Conservation (phyloP, 2,888 invertebrate species). For the Ariolimax columbianus region DNA sequence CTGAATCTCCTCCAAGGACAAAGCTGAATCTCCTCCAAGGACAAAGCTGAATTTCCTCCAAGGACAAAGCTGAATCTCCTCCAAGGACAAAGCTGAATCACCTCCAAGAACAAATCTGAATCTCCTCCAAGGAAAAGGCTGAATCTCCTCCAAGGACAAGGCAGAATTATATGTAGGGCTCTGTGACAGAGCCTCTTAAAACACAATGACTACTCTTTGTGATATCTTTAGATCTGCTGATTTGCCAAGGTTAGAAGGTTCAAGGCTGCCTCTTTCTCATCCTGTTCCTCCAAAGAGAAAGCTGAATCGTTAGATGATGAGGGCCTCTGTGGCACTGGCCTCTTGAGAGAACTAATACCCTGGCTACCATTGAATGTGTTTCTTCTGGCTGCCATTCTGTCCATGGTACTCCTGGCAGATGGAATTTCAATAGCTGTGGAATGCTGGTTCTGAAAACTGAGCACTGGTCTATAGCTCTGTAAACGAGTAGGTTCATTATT, state of each 20-base stretch:
- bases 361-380: slow-evolving; percentile 14
- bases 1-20: too few relatives aligned
- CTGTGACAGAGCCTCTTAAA: too few relatives aligned
- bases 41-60: too few relatives aligned
- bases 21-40: too few relatives aligned
- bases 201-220: not conserved
- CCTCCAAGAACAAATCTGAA: too few relatives aligned
- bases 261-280: slow-evolving; percentile 55
- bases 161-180: too few relatives aligned
- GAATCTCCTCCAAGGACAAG: too few relatives aligned
- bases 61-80: too few relatives aligned
- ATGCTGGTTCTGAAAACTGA: slow-evolving; percentile 4
- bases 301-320: slow-evolving; percentile 17
- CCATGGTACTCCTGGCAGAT: not conserved
- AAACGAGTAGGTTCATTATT: not conserved
- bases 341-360: not conserved
- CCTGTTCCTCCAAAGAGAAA: slow-evolving; percentile 33
- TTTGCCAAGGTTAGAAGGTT: slow-evolving; percentile 54
- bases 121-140: too few relatives aligned
- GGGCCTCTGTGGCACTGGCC: slow-evolving; percentile 14
- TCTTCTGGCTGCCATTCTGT: not conserved
- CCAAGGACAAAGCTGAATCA: too few relatives aligned
- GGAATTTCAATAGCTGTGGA: not conserved
- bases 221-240: slow-evolving; percentile 24
- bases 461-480: slow-evolving; percentile 15